Evolutionary conservation across 64 coral and sea anemone species (phyloP).

Genomic region (Dendrophyllia cribrosa): DNA sequence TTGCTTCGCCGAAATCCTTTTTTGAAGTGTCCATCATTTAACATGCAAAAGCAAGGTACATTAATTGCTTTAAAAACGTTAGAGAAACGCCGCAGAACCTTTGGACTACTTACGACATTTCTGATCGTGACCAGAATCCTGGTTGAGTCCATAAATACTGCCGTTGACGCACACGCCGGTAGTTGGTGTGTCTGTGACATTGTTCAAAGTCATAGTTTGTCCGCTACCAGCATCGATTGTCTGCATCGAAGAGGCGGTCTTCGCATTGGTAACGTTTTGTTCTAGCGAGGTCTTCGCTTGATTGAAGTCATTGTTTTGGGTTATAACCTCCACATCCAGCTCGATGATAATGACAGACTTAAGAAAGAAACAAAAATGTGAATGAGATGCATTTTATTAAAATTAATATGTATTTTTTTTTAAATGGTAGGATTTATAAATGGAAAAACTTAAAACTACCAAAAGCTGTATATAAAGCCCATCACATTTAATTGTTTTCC

Average conservation of each 20-base stretch:
- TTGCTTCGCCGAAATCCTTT: too few species aligned
- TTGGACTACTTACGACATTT: conserved; percentile 90
- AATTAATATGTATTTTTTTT: too few species aligned
- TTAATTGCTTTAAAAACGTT: too few species aligned
- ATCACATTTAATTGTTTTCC: too few species aligned
- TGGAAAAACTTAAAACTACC: too few species aligned
- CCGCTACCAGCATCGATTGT: conserved; percentile 22
- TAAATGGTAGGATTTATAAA: too few species aligned
- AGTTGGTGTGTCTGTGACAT: conserved; percentile 24
- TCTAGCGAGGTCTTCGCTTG: conserved; percentile 49
- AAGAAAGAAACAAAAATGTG: neutral
- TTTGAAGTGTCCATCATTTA: too few species aligned
- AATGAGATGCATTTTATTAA: too few species aligned
- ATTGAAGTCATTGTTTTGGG: conserved; percentile 49
- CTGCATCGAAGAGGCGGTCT: neutral
- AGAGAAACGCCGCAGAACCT: neutral
- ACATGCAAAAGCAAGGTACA: too few species aligned
- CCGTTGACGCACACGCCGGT: conserved; percentile 76
- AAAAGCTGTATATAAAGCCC: too few species aligned
- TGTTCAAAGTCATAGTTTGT: conserved; percentile 33
- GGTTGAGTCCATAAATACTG: conserved; percentile 81
- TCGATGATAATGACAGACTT: conserved; percentile 85
- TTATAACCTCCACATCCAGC: conserved; percentile 74
- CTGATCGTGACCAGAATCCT: neutral
- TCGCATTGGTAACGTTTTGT: conserved; percentile 50